Percentiles rank a stretch among this genome's conserved stretches.
Conservation (phyloP, 2,113 vertebrate genomes). For the Porphyrio hochstetteri region DNA sequence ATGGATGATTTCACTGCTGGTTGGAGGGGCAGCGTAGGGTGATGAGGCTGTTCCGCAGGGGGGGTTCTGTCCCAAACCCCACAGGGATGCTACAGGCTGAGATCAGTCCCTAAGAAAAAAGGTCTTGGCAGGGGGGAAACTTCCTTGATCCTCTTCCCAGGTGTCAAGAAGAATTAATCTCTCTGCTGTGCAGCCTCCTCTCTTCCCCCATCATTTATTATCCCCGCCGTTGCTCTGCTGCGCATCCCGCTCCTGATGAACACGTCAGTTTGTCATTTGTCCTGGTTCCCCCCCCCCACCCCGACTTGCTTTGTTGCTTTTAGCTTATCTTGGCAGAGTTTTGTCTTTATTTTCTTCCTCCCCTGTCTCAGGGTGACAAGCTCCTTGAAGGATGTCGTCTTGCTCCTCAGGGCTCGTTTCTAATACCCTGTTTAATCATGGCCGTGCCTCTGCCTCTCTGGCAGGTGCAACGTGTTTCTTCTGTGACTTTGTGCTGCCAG, state of each 20-base stretch:
- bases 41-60: accelerated
- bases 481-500: neutral
- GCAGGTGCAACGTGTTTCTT: conserved; percentile 23
- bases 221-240: neutral
- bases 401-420: conserved; percentile 18
- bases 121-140: neutral
- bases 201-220: neutral
- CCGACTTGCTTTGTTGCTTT: neutral
- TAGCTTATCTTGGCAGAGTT: conserved; percentile 39
- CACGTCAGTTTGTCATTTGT: conserved; percentile 12
- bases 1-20: neutral
- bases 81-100: neutral
- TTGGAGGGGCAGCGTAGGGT: neutral
- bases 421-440: conserved; percentile 53
- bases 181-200: neutral
- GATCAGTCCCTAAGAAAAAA: neutral
- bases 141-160: neutral
- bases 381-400: conserved; percentile 14
- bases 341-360: conserved; percentile 20
- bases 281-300: neutral
- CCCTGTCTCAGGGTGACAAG: neutral
- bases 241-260: neutral
- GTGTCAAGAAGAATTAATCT: conserved; percentile 23
- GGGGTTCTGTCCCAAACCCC: neutral
- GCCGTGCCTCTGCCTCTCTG: neutral